phyloP scores from a whole-genome alignment of 2,113 vertebrate genomes.

The Psilopogon haemacephalus region DNA sequence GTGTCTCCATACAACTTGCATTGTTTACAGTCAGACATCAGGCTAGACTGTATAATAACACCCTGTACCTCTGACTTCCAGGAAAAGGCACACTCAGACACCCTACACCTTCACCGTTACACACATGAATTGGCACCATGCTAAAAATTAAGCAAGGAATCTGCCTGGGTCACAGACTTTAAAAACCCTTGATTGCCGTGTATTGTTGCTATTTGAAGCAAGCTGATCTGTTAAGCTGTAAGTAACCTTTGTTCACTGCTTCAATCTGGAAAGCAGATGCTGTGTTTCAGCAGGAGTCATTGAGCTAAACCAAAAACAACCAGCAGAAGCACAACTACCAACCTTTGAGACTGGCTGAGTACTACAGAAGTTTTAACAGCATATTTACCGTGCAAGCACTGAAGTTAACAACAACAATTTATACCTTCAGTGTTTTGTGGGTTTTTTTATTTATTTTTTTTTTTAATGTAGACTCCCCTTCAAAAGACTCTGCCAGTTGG shows the following conservation, averaged over 20 bases:
- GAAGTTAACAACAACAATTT: neutral
- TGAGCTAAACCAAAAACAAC: neutral
- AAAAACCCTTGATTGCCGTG: neutral
- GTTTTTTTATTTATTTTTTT: neutral
- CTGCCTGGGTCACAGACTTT: neutral
- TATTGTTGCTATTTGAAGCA: neutral
- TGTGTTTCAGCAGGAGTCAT: neutral
- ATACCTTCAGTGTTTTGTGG: neutral
- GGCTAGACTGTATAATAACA: neutral
- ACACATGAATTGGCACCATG: neutral
- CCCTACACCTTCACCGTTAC: neutral
- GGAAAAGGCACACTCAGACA: neutral
- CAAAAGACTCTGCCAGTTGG: neutral
- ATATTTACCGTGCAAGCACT: neutral
- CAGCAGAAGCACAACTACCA: neutral
- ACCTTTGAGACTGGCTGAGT: neutral
- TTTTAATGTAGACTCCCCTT: neutral
- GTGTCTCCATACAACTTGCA: neutral
- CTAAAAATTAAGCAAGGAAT: neutral
- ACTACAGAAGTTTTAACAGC: neutral
- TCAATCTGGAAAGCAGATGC: neutral
- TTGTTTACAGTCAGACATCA: neutral
- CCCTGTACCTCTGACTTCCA: rapidly evolving
- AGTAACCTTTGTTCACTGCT: neutral
- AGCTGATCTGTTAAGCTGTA: neutral